These are phyloP conservation scores for Dicyrtoma fusca DNA, from an alignment of 2,888 invertebrate genomes.

Conservation along the genomic window DNA sequence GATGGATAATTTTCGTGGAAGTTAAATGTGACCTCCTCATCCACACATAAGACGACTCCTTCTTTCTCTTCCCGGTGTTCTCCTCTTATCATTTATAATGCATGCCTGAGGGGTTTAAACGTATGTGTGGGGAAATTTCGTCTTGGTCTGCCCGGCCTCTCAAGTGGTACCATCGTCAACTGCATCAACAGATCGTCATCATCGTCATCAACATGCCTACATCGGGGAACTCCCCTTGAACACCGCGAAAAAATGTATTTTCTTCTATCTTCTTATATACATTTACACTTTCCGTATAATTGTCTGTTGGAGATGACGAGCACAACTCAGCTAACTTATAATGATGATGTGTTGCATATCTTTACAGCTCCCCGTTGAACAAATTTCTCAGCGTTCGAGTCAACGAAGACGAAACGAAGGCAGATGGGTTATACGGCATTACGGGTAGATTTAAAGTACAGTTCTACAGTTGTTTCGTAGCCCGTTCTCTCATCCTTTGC, in stretches of 20 bases:
- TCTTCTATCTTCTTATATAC: too few relatives aligned
- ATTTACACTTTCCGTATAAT: too few relatives aligned
- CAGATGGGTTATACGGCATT: too few relatives aligned
- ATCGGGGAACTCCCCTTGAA: not conserved
- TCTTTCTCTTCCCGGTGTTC: slow-evolving; percentile 8
- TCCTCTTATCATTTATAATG: not conserved
- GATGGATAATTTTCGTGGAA: slow-evolving; percentile 23
- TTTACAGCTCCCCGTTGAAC: too few relatives aligned
- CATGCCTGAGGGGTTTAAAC: slow-evolving; percentile 17
- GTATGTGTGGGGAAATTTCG: not conserved
- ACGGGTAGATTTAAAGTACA: too few relatives aligned
- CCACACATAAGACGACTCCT: slow-evolving; percentile 27
- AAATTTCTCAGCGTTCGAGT: too few relatives aligned
- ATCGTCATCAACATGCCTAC: not conserved
- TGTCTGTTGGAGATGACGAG: too few relatives aligned
- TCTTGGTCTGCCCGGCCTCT: too few relatives aligned
- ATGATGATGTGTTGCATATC: too few relatives aligned
- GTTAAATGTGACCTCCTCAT: slow-evolving; percentile 41
- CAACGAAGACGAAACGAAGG: too few relatives aligned
- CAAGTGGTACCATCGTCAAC: not conserved
- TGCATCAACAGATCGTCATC: not conserved
- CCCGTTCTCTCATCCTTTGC: slow-evolving; percentile 8
- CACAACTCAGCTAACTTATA: too few relatives aligned
- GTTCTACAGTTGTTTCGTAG: not conserved
- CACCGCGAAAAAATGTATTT: not conserved